Conservation (phyloP, 2,888 invertebrate genomes). For the Tipula vernalis region DNA sequence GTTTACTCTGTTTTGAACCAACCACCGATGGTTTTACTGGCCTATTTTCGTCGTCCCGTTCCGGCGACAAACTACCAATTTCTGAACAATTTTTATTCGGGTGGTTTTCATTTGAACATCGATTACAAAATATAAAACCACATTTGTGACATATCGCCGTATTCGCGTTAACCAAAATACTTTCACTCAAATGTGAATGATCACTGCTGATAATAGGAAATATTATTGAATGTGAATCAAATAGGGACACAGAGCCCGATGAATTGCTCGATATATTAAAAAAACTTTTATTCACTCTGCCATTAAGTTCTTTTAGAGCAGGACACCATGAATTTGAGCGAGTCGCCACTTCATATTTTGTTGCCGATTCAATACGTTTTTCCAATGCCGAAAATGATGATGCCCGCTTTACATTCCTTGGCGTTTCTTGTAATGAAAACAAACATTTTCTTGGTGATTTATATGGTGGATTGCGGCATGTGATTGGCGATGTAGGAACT, state of each 20-base stretch:
- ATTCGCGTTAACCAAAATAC: background rate
- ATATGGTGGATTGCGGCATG: background rate
- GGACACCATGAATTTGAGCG: background rate
- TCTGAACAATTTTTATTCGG: background rate
- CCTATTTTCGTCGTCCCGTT: background rate
- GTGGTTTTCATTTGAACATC: background rate
- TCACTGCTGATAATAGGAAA: background rate
- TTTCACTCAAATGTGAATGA: background rate
- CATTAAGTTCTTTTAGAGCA: background rate
- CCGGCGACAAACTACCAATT: background rate
- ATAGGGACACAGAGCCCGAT: background rate
- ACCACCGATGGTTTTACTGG: background rate
- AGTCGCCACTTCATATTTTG: background rate
- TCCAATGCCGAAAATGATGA: background rate
- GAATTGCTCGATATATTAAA: background rate
- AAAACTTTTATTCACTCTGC: background rate
- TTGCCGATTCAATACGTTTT: background rate
- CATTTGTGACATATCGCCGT: background rate
- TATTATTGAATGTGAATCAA: background rate
- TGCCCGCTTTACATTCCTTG: background rate
- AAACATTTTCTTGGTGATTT: constrained; percentile 5
- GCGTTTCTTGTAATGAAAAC: background rate
- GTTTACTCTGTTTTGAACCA: background rate
- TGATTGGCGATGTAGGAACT: background rate
- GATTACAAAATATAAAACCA: background rate